Base-by-base conservation (phyloP, 2,113 vertebrate species). In the Gymnarchus niloticus region DNA sequence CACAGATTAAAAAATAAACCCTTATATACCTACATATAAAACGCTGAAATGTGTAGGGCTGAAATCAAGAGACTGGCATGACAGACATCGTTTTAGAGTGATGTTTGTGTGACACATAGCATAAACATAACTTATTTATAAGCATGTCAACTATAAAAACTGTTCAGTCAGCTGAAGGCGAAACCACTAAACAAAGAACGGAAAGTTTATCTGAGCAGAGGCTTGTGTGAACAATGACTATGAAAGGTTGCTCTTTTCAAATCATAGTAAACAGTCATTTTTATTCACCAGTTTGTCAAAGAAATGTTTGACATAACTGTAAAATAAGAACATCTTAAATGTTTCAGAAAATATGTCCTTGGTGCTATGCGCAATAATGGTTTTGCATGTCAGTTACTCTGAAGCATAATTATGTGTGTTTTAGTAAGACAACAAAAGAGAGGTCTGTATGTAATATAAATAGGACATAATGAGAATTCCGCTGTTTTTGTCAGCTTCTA, bases 61-160 rank as follows among this genome's bases (percentile, higher is more conserved):
- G 19, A 76, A 37, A 44, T 3, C 19, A 3, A 44, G 9, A 48
- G 14, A 12, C 44, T n/a, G 44, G 23, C 37, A 78, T n/a, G 44
- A 25, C 23, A 21, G 76, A 56, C 19, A n/a, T 76, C 56, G 41
- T 69, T 86, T 77, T 49, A 49, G 85, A n/a, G 89, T 85, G 73
- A 83, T 90, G 89, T 88, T 82, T 25, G 25, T 88, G 44, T 77
- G 83, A 21, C 85, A 85, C 83, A 80, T 2, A 87, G 7, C 3
- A 84, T 88, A 83, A 54, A n/a, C 9, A 41, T 44, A 83, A 85
- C 87, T 86, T 48, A 85, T 65, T 78, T 56, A 10, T 85, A 0
- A 0, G 3, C 56, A 81, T 17, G 10, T 83, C 82, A 86, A 48
- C 33, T 46, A 73, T 85, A 52, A 87, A 80, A 87, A 83, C 49